These are phyloP conservation scores for Odontophorus gujanensis DNA, from an alignment of 2,113 vertebrate species.

Conservation along the genomic window DNA sequence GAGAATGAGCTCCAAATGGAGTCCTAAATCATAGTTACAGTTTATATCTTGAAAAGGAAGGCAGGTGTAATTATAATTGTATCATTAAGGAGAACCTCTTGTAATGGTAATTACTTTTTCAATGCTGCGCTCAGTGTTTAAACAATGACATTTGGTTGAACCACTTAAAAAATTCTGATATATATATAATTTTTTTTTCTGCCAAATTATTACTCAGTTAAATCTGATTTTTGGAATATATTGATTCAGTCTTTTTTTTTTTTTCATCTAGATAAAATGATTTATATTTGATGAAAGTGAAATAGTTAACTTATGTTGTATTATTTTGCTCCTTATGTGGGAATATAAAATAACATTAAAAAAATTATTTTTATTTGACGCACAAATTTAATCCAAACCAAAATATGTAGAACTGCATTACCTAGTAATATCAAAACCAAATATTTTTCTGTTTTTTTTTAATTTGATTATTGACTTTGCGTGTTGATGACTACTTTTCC, in stretches of 20 bases:
- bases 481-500: neutral
- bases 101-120: neutral
- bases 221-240: neutral
- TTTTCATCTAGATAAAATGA: neutral
- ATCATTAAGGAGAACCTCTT: neutral
- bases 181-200: neutral
- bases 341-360: neutral
- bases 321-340: neutral
- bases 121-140: neutral
- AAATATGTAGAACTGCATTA: neutral
- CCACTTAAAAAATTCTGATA: neutral
- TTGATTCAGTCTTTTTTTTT: neutral
- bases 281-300: neutral
- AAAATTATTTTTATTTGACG: neutral
- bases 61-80: slow-evolving; percentile 7
- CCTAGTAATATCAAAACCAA: neutral
- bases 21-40: neutral
- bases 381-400: neutral
- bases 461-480: neutral
- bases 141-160: neutral
- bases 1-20: neutral
- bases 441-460: neutral
- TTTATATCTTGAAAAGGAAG: neutral
- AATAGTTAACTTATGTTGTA: neutral
- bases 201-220: neutral